Evolutionary conservation across 2,113 vertebrate genomes (phyloP), one percentile per base, ranked within the genome.

Genomic region (Laterallus jamaicensis): DNA sequence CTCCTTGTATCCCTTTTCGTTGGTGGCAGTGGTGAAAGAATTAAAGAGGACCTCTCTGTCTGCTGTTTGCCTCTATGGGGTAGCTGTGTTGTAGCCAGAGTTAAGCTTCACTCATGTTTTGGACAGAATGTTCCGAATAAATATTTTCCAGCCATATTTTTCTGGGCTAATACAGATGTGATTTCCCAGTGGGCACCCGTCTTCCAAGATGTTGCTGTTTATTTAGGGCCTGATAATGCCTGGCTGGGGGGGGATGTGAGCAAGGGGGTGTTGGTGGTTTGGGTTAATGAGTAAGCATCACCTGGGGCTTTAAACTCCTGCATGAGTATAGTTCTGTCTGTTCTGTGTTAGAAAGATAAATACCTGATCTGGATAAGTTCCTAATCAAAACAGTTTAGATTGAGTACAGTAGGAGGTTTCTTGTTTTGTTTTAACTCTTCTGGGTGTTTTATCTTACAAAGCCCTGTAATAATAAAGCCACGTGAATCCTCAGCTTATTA

Each of bases 391-490:
- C 62, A 59, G 64, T 87, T 92, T n/a, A 82, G 66, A 83, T 12
- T 83, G 87, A 92, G 60, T 81, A 16, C 47, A 62, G 78, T 50
- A 94, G 56, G 66, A 90, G 77, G 17, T 71, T 96, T 91, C 91
- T 94, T 92, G 83, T 91, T 90, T 92, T 86, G 50, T 85, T 78
- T 84, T 50, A 83, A 81, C 74, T 93, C 91, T 97, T 96, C 62
- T 82, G 91, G 84, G 68, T 97, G 79, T 88, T 82, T 89, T 88
- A 63, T 88, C 81, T 73, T 88, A 63, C 58, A 81, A 96, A 96
- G 39, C 87, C 82, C 87, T 93, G 82, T 84, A 91, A 93, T 95
- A 93, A 95, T 81, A 90, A 95, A 97, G 75, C 80, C 55, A 7
- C 86, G 35, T 91, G 93, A 96, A 76, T 81, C 47, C 76, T 85